phyloP scores from a whole-genome alignment of 2,113 vertebrate genomes.

The Nerophis lumbriciformis region DNA sequence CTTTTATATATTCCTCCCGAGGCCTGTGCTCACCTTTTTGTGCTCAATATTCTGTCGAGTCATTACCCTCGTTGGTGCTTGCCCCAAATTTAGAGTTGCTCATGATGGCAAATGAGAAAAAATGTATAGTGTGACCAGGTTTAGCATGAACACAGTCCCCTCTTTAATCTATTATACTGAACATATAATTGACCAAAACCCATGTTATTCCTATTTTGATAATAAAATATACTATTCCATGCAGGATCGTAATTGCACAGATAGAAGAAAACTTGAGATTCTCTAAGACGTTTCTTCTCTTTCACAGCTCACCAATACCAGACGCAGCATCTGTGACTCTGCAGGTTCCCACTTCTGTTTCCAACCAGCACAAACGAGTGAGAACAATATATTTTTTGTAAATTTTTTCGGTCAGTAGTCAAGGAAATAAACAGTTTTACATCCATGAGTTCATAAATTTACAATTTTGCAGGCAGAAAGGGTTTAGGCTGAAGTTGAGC shows the following conservation, averaged over 20 bases:
- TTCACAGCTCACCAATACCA: slow-evolving; percentile 69
- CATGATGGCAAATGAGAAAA: slow-evolving; percentile 19
- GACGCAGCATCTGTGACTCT: slow-evolving; percentile 73
- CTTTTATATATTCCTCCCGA: slow-evolving; percentile 20
- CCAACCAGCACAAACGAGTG: slow-evolving; percentile 75
- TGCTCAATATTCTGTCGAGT: slow-evolving; percentile 19
- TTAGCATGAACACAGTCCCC: not conserved
- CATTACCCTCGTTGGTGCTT: slow-evolving; percentile 14
- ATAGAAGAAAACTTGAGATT: not conserved
- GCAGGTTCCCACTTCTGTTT: slow-evolving; percentile 71
- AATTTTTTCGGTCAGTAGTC: too few species aligned
- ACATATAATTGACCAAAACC: too few species aligned
- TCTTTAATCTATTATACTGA: too few species aligned
- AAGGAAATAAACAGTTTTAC: too few species aligned
- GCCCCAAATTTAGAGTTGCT: slow-evolving; percentile 18
- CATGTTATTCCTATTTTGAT: too few species aligned
- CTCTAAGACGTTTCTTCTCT: not conserved
- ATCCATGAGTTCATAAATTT: too few species aligned
- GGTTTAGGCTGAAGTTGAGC: too few species aligned
- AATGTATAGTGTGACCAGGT: slow-evolving; percentile 15
- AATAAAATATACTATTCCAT: not conserved
- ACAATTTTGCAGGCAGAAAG: too few species aligned
- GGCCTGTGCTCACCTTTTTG: slow-evolving; percentile 23
- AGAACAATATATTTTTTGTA: slow-evolving; percentile 23
- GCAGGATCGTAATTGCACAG: not conserved